Percentiles rank a stretch among this genome's conserved stretches.
Evolutionary conservation across 2,113 vertebrate genomes (phyloP).

Genomic region (Leuciscus idus): DNA sequence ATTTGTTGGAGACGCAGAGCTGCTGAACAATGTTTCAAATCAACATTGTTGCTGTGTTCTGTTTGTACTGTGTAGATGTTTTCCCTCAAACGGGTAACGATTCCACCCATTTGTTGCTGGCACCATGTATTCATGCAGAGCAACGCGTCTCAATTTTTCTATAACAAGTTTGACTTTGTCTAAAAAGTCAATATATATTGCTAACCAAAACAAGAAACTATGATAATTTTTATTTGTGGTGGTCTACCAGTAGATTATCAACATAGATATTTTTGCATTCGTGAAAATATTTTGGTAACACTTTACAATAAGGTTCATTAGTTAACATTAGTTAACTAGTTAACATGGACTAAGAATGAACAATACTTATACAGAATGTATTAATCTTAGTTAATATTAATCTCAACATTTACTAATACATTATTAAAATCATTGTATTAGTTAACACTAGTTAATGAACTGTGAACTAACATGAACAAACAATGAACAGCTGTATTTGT

Average conservation of each 20-base stretch:
- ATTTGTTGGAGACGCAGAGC: constrained; percentile 36
- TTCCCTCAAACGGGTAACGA: neutral
- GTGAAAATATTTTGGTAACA: neutral
- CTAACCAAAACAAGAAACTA: neutral
- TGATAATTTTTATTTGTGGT: neutral
- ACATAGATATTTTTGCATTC: neutral
- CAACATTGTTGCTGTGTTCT: constrained; percentile 19
- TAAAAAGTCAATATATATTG: neutral
- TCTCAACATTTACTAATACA: too few relatives aligned
- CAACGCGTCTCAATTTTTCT: neutral
- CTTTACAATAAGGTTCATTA: too few relatives aligned
- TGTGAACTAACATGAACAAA: too few relatives aligned
- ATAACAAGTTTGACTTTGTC: neutral
- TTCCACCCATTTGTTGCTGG: neutral
- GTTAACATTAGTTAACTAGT: too few relatives aligned
- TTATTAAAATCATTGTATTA: too few relatives aligned
- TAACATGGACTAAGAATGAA: too few relatives aligned
- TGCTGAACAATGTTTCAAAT: constrained; percentile 8
- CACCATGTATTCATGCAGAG: neutral
- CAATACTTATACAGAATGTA: too few relatives aligned
- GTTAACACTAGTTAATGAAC: too few relatives aligned
- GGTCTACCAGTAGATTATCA: neutral
- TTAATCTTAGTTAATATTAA: too few relatives aligned
- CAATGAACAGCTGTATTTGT: too few relatives aligned
- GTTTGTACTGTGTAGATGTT: constrained; percentile 21